A percentile compares a stretch with the other conserved stretches of the same genome.
Conservation (phyloP, 2,797 vertebrate species). For the Platyrinchus mystaceus region DNA sequence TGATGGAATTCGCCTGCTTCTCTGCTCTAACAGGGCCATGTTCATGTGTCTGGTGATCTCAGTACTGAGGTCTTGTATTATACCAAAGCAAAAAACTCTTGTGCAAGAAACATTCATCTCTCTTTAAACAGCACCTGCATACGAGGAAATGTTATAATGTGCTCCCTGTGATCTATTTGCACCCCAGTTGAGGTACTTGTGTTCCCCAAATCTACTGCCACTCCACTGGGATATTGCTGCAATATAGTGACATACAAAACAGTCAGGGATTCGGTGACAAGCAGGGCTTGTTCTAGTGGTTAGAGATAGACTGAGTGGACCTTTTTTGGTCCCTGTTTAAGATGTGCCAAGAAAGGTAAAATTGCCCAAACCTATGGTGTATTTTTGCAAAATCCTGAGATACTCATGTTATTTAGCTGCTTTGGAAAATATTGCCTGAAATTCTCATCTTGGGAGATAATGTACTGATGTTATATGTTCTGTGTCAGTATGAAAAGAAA, state of each 20-base stretch:
- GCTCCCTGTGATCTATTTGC: background rate
- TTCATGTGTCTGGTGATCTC: background rate
- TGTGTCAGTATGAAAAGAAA: conserved; percentile 6
- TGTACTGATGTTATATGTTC: background rate
- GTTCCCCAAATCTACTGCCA: background rate
- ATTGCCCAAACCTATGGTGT: background rate
- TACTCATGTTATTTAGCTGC: background rate
- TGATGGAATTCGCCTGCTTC: background rate
- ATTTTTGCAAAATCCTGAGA: background rate
- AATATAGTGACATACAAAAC: accelerated
- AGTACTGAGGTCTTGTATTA: accelerated
- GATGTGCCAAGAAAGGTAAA: background rate
- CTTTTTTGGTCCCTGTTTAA: background rate
- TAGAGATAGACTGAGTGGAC: background rate
- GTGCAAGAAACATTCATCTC: background rate
- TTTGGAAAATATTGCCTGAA: background rate
- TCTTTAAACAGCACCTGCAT: background rate
- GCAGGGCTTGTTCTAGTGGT: background rate
- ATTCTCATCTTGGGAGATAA: background rate
- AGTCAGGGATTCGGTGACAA: background rate
- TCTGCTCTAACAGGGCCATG: background rate
- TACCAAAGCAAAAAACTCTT: background rate
- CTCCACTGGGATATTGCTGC: background rate
- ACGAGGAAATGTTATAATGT: accelerated
- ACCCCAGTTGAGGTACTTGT: background rate